These are phyloP conservation scores for Poeciliopsis occidentalis DNA, from an alignment of 2,113 vertebrate genomes.

Conservation along the genomic window DNA sequence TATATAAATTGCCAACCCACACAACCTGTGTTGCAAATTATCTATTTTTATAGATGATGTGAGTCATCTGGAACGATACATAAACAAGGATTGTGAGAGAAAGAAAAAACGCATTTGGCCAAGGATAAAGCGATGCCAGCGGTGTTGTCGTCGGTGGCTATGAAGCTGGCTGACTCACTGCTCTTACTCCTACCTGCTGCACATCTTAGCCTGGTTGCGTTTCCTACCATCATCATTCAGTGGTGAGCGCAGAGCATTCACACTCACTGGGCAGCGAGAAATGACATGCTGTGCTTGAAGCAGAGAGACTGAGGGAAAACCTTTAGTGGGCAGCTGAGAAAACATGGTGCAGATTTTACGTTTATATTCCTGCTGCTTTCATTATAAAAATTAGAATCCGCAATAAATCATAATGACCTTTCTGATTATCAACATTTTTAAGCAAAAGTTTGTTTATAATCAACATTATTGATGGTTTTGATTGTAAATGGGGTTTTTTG, in stretches of 20 bases:
- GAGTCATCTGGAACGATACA: conserved; percentile 40
- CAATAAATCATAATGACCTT: too few species aligned
- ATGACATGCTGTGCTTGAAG: neutral
- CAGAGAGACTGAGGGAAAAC: neutral
- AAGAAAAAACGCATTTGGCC: conserved; percentile 8
- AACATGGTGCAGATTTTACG: neutral
- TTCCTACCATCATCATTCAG: conserved; percentile 16
- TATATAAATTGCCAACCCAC: conserved; percentile 14
- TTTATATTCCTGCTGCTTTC: conserved; percentile 11
- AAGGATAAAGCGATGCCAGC: conserved; percentile 18
- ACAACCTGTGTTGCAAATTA: conserved; percentile 7
- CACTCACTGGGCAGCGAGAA: neutral
- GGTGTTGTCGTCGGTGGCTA: conserved; percentile 21
- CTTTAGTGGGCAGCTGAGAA: neutral
- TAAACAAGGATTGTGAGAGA: conserved; percentile 11
- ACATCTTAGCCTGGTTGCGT: conserved; percentile 21
- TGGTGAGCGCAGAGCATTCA: neutral
- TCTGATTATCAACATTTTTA: too few species aligned
- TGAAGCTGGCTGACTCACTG: conserved; percentile 49
- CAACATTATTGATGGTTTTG: too few species aligned
- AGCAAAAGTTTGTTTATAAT: too few species aligned
- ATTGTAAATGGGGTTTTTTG: too few species aligned
- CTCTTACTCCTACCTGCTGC: conserved; percentile 52
- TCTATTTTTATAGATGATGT: conserved; percentile 34
- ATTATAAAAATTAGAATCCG: neutral